These are phyloP conservation scores for Melanotaenia trifasciata DNA, from an alignment of 2,797 vertebrate genomes.

Conservation along the genomic window DNA sequence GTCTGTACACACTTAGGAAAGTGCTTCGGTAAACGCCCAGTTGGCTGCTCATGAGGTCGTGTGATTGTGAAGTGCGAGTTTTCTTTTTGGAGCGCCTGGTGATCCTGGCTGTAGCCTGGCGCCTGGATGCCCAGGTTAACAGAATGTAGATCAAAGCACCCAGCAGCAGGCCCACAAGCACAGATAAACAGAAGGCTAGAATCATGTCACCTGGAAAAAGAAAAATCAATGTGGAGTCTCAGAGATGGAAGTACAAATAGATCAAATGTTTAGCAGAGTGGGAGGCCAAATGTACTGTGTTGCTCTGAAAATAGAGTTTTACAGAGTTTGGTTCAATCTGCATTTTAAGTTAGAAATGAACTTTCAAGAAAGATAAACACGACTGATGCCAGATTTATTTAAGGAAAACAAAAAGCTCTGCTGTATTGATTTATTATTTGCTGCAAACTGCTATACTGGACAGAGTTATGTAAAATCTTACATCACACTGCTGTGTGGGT, in stretches of 20 bases:
- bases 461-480: constrained; percentile 67
- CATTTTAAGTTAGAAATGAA: constrained; percentile 24
- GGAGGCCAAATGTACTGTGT: constrained; percentile 21
- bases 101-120: constrained; percentile 89
- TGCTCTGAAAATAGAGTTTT: constrained; percentile 38
- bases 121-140: constrained; percentile 89
- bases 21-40: constrained; percentile 92
- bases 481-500: constrained; percentile 64
- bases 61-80: constrained; percentile 65
- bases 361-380: background rate
- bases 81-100: constrained; percentile 85
- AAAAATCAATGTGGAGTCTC: constrained; percentile 23
- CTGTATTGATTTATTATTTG: constrained; percentile 61
- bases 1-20: constrained; percentile 90
- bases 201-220: constrained; percentile 86
- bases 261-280: constrained; percentile 10
- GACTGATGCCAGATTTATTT: constrained; percentile 23
- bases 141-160: constrained; percentile 91
- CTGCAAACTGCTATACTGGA: constrained; percentile 39
- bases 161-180: constrained; percentile 89
- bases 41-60: constrained; percentile 70
- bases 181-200: constrained; percentile 92
- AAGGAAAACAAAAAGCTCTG: constrained; percentile 15
- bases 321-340: constrained; percentile 36
- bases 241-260: constrained; percentile 22